Evolutionary conservation across 2,888 invertebrate genomes (phyloP).

Genomic region (Sisyra terminalis): DNA sequence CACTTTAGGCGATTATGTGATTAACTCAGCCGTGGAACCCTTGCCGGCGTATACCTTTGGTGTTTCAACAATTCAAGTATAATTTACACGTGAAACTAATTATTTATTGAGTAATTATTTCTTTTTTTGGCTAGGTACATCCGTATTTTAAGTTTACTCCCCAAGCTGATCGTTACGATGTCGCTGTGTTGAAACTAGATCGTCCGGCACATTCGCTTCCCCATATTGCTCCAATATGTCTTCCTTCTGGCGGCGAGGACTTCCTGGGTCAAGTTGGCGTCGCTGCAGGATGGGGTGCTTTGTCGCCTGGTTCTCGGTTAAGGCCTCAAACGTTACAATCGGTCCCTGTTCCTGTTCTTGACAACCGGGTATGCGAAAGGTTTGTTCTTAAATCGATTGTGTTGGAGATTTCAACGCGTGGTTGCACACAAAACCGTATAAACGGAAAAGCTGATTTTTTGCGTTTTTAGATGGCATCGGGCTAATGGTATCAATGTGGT

Average conservation of each 20-base stretch:
- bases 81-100: not conserved
- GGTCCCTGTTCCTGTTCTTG: slow-evolving; percentile 85
- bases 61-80: slow-evolving; percentile 72
- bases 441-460: not conserved
- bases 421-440: no score
- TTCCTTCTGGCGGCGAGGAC: slow-evolving; percentile 78
- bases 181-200: slow-evolving; percentile 75
- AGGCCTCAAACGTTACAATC: slow-evolving; percentile 81
- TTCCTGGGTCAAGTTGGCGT: slow-evolving; percentile 83
- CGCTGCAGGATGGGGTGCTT: slow-evolving; percentile 88
- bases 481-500: slow-evolving; percentile 70
- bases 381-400: slow-evolving; percentile 23
- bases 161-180: slow-evolving; percentile 80
- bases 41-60: slow-evolving; percentile 85
- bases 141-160: slow-evolving; percentile 88
- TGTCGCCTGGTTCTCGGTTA: slow-evolving; percentile 66
- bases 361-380: slow-evolving; percentile 56
- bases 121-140: slow-evolving; percentile 47
- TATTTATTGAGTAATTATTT: not conserved
- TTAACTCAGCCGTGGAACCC: slow-evolving; percentile 83
- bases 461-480: slow-evolving; percentile 37
- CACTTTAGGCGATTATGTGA: slow-evolving; percentile 83
- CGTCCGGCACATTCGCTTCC: slow-evolving; percentile 81
- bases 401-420: no score
- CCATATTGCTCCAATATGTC: slow-evolving; percentile 79